phyloP scores from a whole-genome alignment of 1,140 invertebrate genomes.

The Schlechtendalia chinensis region DNA sequence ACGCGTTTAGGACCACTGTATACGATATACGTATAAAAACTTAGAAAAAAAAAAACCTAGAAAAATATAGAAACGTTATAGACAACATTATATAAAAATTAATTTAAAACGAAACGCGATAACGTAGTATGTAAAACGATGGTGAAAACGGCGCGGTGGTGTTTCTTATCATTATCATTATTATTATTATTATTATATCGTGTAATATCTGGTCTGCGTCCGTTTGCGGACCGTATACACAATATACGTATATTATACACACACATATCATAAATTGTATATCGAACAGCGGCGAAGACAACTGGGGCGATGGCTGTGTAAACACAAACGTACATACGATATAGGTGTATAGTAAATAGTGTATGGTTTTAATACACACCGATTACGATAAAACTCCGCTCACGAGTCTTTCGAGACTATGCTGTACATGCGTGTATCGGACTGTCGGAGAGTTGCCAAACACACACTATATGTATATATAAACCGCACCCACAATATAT shows the following conservation, averaged over 20 bases:
- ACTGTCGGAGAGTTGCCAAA: conserved; percentile 7
- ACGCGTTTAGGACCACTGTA: no score
- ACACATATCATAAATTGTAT: not conserved
- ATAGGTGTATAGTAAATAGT: no score
- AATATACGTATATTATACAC: not conserved
- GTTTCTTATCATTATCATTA: not conserved
- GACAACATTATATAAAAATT: no score
- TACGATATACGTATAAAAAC: no score
- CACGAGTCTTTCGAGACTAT: not conserved
- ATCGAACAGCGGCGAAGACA: not conserved
- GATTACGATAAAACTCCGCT: conserved; percentile 17
- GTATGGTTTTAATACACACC: no score
- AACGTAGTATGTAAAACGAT: no score
- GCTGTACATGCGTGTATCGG: not conserved
- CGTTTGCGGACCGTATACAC: not conserved
- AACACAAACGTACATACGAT: no score
- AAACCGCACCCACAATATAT: not conserved
- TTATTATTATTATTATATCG: not conserved
- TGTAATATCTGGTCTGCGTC: conserved; percentile 2
- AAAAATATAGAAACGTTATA: no score
- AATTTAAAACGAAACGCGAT: no score
- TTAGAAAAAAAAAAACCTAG: no score
- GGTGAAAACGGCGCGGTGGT: no score
- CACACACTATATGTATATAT: not conserved
- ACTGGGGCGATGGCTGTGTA: no score